Evolutionary conservation across 1,140 invertebrate species (phyloP), one percentile per base, ranked within the genome.

Genomic region (Cydia amplana): DNA sequence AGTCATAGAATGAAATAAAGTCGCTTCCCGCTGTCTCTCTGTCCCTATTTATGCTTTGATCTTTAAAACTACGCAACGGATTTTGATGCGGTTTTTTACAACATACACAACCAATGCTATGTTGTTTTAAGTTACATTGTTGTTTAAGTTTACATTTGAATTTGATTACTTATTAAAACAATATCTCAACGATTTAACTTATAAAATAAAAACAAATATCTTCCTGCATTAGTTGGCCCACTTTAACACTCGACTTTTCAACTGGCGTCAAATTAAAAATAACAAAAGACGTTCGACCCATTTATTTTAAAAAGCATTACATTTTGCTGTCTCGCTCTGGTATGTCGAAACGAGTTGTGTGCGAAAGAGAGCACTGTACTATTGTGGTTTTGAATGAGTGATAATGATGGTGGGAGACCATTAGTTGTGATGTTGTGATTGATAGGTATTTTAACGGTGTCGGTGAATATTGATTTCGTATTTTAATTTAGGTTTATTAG

Each of bases 271-370:
- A 60, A 60, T 60, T 60, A 60, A 23, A 60, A 60, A 60, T 23
- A 60, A 60, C 55, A 60, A 60, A 60, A 60, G 55, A 23, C 49
- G 3, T 16, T 55, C 55, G 55, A 12, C 18, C 9, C 55, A 20
- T 60, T 60, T 23, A 60, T 60, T 60, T 60, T 60, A 23, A 60
- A 60, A 60, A 60, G 9, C 55, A 60, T 23, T 55, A 55, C 55
- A 51, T 60, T 12, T 18, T 6, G 9, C 20, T 4, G 20, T 60
- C 55, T 23, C 55, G 18, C 55, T 60, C 55, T 23, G 23, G 18
- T 12, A 4, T 0, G 55, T 0, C 55, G 1, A 2, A 60, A 23
- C 6, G 7, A 20, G 18, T 0, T 60, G 3, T 60, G 55, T 60
- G 55, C 20, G 55, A 23, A 23, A 60, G 55, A 60, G 55, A 20